Percentiles rank a stretch among this genome's conserved stretches.
These are phyloP conservation scores for Homarus americanus DNA, from an alignment of 1,140 invertebrate genomes.

Conservation along the genomic window DNA sequence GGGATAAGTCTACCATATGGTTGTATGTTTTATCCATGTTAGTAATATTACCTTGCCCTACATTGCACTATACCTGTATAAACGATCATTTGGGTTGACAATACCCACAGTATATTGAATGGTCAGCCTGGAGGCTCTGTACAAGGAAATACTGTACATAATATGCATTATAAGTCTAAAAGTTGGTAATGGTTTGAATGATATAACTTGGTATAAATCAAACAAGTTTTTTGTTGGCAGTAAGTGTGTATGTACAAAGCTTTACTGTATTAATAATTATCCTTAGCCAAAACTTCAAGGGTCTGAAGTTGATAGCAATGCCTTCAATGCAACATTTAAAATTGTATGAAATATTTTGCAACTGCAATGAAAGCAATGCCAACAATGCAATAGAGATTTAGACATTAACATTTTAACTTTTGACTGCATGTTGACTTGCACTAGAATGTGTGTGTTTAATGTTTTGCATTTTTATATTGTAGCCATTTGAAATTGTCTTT, in stretches of 20 bases:
- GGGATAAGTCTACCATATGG: neutral
- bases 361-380: slow-evolving; percentile 39
- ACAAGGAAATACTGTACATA: too few relatives aligned
- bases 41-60: neutral
- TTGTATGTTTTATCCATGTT: neutral
- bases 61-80: neutral
- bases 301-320: slow-evolving; percentile 23
- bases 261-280: neutral
- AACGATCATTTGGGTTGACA: neutral
- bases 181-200: too few relatives aligned
- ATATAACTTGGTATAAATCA: neutral
- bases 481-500: neutral
- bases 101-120: too few relatives aligned
- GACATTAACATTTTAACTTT: neutral
- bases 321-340: slow-evolving; percentile 30
- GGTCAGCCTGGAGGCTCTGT: too few relatives aligned
- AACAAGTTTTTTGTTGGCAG: neutral
- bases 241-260: neutral
- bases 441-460: neutral
- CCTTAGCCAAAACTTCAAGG: neutral
- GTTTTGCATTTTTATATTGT: neutral
- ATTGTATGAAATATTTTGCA: slow-evolving; percentile 22
- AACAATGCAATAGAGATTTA: slow-evolving; percentile 33
- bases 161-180: too few relatives aligned
- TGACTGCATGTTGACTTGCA: slow-evolving; percentile 5